These are phyloP conservation scores for Xerus inauris DNA, from an alignment of 2,113 vertebrate genomes.

Conservation along the genomic window DNA sequence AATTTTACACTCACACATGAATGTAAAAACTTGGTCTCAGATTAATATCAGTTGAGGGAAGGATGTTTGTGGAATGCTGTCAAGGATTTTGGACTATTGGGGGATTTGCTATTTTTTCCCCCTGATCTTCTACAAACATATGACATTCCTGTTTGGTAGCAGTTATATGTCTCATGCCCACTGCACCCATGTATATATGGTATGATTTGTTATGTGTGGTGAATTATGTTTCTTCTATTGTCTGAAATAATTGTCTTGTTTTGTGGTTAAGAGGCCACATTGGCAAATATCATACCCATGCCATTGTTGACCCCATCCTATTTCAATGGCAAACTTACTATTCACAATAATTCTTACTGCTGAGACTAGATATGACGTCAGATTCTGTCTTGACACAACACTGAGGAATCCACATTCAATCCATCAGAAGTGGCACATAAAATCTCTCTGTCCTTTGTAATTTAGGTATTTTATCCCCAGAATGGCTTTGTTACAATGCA, in stretches of 20 bases:
- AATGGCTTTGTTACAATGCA: conserved; percentile 28
- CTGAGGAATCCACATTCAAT: neutral
- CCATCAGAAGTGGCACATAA: neutral
- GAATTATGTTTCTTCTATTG: neutral
- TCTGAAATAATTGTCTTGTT: neutral
- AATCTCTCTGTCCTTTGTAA: neutral
- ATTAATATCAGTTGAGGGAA: neutral
- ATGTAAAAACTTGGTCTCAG: neutral
- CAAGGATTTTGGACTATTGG: neutral
- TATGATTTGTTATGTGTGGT: neutral
- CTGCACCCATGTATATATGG: neutral
- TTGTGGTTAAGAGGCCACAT: neutral
- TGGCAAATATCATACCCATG: neutral
- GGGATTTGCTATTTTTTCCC: neutral
- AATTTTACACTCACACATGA: neutral
- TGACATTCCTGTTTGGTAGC: neutral
- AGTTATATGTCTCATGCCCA: neutral
- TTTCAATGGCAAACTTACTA: neutral
- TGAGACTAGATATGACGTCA: neutral
- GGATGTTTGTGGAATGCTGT: neutral
- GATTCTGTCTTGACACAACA: neutral
- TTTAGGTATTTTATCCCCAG: conserved; percentile 2
- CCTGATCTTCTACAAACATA: neutral
- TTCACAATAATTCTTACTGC: neutral
- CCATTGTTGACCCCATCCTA: neutral